These are phyloP conservation scores for Brachypodius melanocephalos DNA, from an alignment of 2,113 vertebrate species.

Conservation along the genomic window DNA sequence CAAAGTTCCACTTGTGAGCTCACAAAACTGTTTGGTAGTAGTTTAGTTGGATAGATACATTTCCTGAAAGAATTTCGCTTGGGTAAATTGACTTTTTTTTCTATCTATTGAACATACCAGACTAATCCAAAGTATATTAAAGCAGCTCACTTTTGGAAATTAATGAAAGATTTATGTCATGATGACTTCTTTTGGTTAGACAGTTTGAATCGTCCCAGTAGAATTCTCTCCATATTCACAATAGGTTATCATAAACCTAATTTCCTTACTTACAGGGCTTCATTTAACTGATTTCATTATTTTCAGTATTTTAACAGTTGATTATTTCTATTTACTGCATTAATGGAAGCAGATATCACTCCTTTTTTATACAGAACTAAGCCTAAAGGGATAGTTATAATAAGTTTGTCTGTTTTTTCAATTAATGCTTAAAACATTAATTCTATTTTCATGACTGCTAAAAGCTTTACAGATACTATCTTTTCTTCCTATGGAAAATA, in stretches of 20 bases:
- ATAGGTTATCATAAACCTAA: background rate
- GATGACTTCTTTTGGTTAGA: background rate
- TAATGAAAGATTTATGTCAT: background rate
- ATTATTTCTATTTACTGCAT: constrained; percentile 5
- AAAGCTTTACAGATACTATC: background rate
- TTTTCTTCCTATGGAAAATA: background rate
- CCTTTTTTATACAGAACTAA: background rate
- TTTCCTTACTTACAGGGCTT: background rate
- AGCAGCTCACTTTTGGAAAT: background rate
- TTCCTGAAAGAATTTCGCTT: background rate
- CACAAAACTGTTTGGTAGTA: background rate
- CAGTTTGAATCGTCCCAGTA: background rate
- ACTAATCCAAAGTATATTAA: background rate
- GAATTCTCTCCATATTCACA: background rate
- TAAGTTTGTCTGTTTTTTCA: background rate
- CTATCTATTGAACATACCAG: background rate
- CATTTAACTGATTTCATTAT: background rate
- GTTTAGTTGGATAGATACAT: background rate
- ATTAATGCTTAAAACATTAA: background rate
- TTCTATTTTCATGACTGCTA: background rate
- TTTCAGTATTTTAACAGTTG: background rate
- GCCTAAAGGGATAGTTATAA: background rate
- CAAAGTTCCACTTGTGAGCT: background rate
- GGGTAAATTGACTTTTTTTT: background rate
- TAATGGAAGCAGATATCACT: background rate